Conservation (phyloP, 2,888 invertebrate genomes). For the Escarpia spicata region DNA sequence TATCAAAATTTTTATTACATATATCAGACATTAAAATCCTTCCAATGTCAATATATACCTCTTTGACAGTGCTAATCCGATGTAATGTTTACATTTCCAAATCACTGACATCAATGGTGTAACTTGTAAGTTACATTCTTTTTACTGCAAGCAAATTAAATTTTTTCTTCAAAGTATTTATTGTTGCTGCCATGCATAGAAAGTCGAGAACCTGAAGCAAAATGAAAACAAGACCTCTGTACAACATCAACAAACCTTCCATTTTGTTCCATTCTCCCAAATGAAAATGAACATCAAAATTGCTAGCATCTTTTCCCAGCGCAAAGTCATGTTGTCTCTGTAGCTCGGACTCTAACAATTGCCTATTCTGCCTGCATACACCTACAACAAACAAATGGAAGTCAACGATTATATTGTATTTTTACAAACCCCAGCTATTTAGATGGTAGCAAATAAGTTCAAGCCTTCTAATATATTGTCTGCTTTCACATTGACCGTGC, state of each 20-base stretch:
- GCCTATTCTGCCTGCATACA: slow-evolving; percentile 16
- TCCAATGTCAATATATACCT: too few relatives aligned
- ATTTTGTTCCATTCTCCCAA: neutral
- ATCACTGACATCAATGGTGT: neutral
- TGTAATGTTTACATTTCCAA: neutral
- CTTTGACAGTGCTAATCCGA: too few relatives aligned
- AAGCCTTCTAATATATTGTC: too few relatives aligned
- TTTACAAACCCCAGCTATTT: neutral
- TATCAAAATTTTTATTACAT: too few relatives aligned
- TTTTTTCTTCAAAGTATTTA: neutral
- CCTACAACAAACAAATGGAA: neutral
- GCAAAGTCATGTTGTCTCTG: neutral
- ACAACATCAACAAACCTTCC: neutral
- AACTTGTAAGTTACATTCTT: neutral
- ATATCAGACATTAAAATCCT: too few relatives aligned
- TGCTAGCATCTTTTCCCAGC: neutral
- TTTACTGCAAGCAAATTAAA: neutral
- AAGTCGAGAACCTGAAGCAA: neutral
- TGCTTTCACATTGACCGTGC: too few relatives aligned
- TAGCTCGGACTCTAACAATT: slow-evolving; percentile 4
- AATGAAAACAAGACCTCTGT: neutral
- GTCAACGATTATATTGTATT: neutral
- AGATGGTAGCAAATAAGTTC: too few relatives aligned
- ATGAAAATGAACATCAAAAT: neutral
- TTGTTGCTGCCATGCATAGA: neutral